Percentiles rank a stretch among this genome's conserved stretches.
phyloP scores from a whole-genome alignment of 2,888 invertebrate species.

The Amiota minor region DNA sequence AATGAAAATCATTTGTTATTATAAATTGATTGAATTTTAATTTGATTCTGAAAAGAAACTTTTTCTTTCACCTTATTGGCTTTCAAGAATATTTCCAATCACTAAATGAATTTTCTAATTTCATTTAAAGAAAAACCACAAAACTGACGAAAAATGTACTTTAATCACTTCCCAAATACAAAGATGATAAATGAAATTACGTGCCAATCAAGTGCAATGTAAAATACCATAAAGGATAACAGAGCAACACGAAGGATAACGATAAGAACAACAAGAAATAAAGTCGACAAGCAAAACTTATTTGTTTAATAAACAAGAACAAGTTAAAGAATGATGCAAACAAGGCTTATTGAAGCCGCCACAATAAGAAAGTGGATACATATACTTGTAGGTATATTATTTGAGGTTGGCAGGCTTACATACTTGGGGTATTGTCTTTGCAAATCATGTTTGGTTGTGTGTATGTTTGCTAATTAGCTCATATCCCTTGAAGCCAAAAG shows the following conservation, averaged over 20 bases:
- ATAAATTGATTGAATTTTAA: no score
- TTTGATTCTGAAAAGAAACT: no score
- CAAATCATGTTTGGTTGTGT: constrained; percentile 33
- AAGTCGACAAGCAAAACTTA: constrained; percentile 51
- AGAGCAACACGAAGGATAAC: constrained; percentile 38
- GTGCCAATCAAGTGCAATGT: constrained; percentile 65
- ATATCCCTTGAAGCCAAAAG: constrained; percentile 61
- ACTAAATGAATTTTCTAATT: no score
- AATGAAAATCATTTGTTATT: no score
- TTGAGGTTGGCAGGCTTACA: background rate
- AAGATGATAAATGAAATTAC: constrained; percentile 55
- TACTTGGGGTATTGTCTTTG: background rate
- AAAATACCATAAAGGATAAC: constrained; percentile 54
- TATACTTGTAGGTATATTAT: no score
- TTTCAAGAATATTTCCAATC: no score
- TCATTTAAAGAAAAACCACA: no score
- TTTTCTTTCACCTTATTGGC: no score
- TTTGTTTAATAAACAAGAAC: constrained; percentile 53
- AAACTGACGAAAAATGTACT: no score
- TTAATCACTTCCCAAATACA: background rate
- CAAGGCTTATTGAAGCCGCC: constrained; percentile 16
- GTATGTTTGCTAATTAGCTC: constrained; percentile 66
- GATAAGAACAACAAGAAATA: constrained; percentile 38
- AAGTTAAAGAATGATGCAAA: constrained; percentile 20
- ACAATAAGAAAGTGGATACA: no score